Base-by-base conservation (phyloP, 2,888 invertebrate genomes). In the Neria commutata region DNA sequence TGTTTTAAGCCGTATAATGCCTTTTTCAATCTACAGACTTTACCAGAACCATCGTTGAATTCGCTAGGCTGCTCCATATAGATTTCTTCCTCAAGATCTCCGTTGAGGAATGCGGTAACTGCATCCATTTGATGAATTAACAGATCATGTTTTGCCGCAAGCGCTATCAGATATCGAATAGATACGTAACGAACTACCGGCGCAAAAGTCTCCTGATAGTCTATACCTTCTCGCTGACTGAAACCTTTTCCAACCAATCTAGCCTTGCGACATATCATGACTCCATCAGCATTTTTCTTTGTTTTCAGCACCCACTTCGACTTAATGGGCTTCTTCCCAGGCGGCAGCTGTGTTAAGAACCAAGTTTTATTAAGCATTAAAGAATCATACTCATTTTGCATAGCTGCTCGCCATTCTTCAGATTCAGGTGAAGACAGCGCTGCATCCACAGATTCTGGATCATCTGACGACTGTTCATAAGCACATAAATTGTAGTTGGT, bases 241-340 rank as follows among this genome's bases (percentile, higher is more conserved):
- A 46, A 58, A 1, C 58, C 42, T 19, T 56, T 57, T 21, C 17
- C 56, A 8, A 57, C 46, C 6, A 57, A 45, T 8, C 51, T 26
- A 4, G 45, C 52, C 25, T 57, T 57, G 21, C 50, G 45, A 5
- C 58, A 42, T 29, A 56, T 21, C 14, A 47, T 51, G 1, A 19
- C 47, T 3, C 46, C 52, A 17, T 55, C 29, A 24, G 25, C 47
- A 29, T 53, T 33, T n/a, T 37, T 40, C 25, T 56, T 60, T 3
- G 46, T 56, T 24, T 26, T 49, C 34, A 60, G 54, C 11, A 54
- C 50, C 60, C 53, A 60, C 42, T 60, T 56, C 17, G 34, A 45
- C 26, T 56, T 54, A 40, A 58, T 58, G 25, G 53, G 26, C n/a
- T 54, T 54, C 10, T 52, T 46, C 4, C 24, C 34, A 1, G 46